Conservation (phyloP, 2,797 vertebrate genomes). For the Masticophis lateralis region DNA sequence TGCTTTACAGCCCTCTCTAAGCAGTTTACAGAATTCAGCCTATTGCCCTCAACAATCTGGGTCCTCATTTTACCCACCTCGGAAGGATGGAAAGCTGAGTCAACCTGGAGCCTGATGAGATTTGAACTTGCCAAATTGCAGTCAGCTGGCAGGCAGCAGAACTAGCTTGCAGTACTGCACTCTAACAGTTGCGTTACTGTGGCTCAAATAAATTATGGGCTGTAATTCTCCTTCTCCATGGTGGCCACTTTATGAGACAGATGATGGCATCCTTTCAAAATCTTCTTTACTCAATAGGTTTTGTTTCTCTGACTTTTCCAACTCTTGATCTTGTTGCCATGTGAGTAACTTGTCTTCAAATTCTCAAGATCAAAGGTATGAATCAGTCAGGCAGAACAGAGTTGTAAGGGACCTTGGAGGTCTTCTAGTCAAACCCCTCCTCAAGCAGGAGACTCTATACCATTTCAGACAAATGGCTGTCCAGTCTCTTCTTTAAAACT, state of each 20-base stretch:
- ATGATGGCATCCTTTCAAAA: not conserved
- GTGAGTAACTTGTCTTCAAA: not conserved
- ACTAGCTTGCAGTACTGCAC: too few species aligned
- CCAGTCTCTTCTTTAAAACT: not conserved
- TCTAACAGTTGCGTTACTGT: too few species aligned
- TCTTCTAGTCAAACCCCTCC: not conserved
- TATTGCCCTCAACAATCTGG: too few species aligned
- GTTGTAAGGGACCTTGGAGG: not conserved
- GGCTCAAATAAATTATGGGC: not conserved
- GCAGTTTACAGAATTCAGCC: too few species aligned
- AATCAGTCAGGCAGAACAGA: not conserved
- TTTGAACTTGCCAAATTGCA: too few species aligned
- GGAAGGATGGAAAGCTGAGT: too few species aligned
- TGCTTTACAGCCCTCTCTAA: too few species aligned
- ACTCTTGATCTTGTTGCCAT: too few species aligned
- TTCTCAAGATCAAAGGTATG: not conserved
- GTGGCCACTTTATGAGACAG: not conserved
- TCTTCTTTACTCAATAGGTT: not conserved
- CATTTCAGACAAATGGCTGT: not conserved
- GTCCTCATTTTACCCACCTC: too few species aligned
- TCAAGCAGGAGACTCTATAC: not conserved
- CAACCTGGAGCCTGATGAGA: too few species aligned
- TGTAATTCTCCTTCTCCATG: not conserved
- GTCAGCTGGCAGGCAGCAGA: too few species aligned
- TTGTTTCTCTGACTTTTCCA: not conserved